Conservation (phyloP, 2,888 invertebrate species). For the Ochropleura leucogaster region DNA sequence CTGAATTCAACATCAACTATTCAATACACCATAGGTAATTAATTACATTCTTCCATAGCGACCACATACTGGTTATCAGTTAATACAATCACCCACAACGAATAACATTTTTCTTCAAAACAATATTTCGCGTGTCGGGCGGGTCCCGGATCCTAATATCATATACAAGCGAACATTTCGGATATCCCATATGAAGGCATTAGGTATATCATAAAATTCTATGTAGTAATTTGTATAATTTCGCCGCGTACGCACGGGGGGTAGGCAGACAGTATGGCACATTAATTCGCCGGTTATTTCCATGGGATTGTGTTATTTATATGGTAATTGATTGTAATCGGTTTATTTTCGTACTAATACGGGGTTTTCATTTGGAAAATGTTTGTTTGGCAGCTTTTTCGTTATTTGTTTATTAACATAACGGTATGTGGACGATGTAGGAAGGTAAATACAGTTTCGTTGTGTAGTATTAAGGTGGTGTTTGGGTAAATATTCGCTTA, state of each 20-base stretch:
- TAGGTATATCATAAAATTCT: slow-evolving; percentile 76
- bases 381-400: slow-evolving; percentile 38
- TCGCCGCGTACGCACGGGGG: slow-evolving; percentile 49
- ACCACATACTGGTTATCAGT: slow-evolving; percentile 33
- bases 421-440: neutral
- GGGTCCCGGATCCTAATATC: slow-evolving; percentile 21
- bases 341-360: slow-evolving; percentile 48
- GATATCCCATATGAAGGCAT: slow-evolving; percentile 75
- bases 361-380: slow-evolving; percentile 44
- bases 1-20: neutral
- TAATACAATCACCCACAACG: slow-evolving; percentile 28
- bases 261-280: slow-evolving; percentile 36
- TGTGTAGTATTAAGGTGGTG: neutral
- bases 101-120: slow-evolving; percentile 25
- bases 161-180: slow-evolving; percentile 54
- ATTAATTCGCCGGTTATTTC: slow-evolving; percentile 54
- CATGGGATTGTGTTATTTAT: slow-evolving; percentile 63
- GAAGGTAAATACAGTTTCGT: slow-evolving; percentile 4
- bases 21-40: neutral
- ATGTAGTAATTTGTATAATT: slow-evolving; percentile 80
- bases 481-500: neutral
- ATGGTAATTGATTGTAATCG: slow-evolving; percentile 63
- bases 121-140: slow-evolving; percentile 30
- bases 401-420: slow-evolving; percentile 35
- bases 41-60: neutral